Conservation (phyloP, 2,888 invertebrate genomes). For the Dynastes maya region DNA sequence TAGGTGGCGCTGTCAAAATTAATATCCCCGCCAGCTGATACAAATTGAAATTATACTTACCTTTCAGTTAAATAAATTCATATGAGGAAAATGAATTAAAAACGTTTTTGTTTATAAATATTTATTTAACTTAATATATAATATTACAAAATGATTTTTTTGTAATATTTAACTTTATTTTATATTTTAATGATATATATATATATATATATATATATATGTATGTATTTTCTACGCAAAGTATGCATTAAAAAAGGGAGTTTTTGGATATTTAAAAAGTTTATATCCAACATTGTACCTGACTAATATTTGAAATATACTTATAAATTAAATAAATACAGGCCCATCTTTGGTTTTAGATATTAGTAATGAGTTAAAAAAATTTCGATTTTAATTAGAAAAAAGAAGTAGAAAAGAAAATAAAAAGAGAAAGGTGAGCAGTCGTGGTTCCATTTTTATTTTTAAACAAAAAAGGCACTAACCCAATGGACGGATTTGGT, state of each 20-base stretch:
- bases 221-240: slow-evolving; percentile 33
- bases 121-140: slow-evolving; percentile 62
- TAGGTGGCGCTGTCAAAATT: slow-evolving; percentile 4
- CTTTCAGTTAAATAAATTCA: background rate
- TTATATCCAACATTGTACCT: slow-evolving; percentile 40
- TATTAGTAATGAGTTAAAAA: slow-evolving; percentile 42
- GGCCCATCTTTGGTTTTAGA: slow-evolving; percentile 48
- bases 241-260: slow-evolving; percentile 18
- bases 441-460: slow-evolving; percentile 37
- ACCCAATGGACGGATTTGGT: slow-evolving; percentile 61
- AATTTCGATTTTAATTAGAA: slow-evolving; percentile 35
- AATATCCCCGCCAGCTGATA: background rate
- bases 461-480: slow-evolving; percentile 58
- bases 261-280: slow-evolving; percentile 24
- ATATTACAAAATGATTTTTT: too few relatives aligned
- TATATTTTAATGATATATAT: slow-evolving; percentile 46
- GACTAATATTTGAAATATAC: slow-evolving; percentile 47
- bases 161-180: background rate
- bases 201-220: slow-evolving; percentile 42
- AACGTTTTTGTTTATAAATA: slow-evolving; percentile 58
- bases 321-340: slow-evolving; percentile 49
- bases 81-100: background rate
- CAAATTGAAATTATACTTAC: too few relatives aligned
- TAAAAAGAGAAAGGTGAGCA: background rate
- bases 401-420: slow-evolving; percentile 12